phyloP scores from a whole-genome alignment of 2,888 invertebrate genomes.

The Eledone cirrhosa region DNA sequence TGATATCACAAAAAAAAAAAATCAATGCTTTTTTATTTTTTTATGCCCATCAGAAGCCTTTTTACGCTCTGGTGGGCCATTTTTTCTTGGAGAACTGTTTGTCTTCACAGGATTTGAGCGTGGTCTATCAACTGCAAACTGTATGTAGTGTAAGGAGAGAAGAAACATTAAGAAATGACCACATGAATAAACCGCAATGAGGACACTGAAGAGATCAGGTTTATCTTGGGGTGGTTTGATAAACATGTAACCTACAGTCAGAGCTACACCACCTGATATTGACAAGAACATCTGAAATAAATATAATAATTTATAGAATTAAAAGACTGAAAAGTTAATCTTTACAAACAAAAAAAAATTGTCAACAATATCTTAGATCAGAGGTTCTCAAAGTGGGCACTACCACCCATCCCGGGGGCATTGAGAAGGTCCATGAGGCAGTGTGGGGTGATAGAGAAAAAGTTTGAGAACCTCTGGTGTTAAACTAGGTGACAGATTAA shows the following conservation, averaged over 20 bases:
- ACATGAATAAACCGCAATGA: slow-evolving; percentile 84
- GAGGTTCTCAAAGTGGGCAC: too few species aligned
- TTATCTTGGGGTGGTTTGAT: slow-evolving; percentile 77
- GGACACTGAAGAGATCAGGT: slow-evolving; percentile 84
- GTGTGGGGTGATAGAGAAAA: too few species aligned
- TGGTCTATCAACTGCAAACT: slow-evolving; percentile 40
- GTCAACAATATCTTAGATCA: neutral
- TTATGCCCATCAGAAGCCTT: neutral
- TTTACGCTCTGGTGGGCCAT: neutral
- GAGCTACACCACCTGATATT: slow-evolving; percentile 72
- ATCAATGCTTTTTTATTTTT: slow-evolving; percentile 1
- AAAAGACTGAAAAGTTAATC: neutral
- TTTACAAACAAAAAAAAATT: neutral
- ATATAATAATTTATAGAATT: neutral
- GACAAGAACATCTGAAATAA: slow-evolving; percentile 69
- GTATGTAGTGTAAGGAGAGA: slow-evolving; percentile 57
- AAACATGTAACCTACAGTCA: slow-evolving; percentile 72
- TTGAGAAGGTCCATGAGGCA: too few species aligned
- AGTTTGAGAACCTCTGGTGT: too few species aligned
- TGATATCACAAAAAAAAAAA: neutral
- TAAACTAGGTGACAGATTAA: too few species aligned
- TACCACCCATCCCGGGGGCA: too few species aligned
- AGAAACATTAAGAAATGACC: slow-evolving; percentile 77
- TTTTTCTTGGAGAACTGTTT: neutral
- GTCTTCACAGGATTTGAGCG: neutral